phyloP scores from a whole-genome alignment of 2,797 vertebrate genomes.

The Falco concolor region DNA sequence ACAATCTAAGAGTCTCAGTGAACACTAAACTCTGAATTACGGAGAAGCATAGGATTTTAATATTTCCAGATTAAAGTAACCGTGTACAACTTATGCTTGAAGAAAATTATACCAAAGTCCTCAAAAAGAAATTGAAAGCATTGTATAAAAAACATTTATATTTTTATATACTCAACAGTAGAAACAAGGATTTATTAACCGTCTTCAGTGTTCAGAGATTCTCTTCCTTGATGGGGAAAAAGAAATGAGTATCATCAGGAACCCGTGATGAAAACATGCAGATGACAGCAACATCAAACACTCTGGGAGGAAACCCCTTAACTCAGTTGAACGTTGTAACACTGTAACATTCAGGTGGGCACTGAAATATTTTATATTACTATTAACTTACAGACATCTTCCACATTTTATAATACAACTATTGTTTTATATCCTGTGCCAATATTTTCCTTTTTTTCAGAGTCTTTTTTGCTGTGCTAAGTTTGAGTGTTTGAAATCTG shows the following conservation, averaged over 20 bases:
- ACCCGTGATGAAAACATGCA: background rate
- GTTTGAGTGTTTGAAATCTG: conserved; percentile 80
- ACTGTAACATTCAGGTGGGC: background rate
- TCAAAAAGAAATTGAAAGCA: background rate
- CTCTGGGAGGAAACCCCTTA: background rate
- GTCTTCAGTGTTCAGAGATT: background rate
- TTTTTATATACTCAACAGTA: background rate
- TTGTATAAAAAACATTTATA: conserved; percentile 54
- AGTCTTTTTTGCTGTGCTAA: conserved; percentile 32
- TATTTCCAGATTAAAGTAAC: background rate
- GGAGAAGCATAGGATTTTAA: background rate
- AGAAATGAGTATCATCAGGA: background rate
- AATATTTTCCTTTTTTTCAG: background rate
- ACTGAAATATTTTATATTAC: background rate
- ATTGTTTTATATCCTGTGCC: conserved; percentile 2
- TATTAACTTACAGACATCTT: background rate
- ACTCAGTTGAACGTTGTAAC: background rate
- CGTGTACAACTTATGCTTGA: background rate
- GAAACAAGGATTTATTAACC: background rate
- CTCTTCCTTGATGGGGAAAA: background rate
- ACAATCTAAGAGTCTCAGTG: background rate
- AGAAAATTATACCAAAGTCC: background rate
- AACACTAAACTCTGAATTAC: background rate
- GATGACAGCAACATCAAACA: background rate
- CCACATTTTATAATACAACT: background rate